These are phyloP conservation scores for Aldrovandia affinis DNA, from an alignment of 2,797 vertebrate species.

Conservation along the genomic window DNA sequence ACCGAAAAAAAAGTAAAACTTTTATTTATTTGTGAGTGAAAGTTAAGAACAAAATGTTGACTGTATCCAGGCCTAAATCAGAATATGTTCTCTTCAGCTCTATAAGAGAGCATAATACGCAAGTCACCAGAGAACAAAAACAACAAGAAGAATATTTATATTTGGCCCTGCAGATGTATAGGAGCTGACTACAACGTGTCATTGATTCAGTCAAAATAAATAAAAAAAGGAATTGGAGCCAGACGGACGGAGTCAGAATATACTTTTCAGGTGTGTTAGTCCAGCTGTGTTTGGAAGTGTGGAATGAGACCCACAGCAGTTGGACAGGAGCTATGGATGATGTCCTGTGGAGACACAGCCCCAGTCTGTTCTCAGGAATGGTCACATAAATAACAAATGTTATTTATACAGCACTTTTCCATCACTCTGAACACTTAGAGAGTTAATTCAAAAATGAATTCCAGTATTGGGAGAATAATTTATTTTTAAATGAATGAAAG, in stretches of 20 bases:
- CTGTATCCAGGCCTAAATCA: no score
- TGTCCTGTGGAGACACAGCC: neutral
- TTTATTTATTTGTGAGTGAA: neutral
- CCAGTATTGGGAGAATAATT: neutral
- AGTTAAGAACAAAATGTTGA: no score
- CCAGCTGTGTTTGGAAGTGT: neutral
- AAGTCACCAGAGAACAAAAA: neutral
- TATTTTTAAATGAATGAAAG: no score
- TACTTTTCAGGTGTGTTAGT: neutral
- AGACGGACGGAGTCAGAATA: neutral
- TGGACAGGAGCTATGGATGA: neutral
- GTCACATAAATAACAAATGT: neutral
- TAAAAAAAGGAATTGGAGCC: neutral
- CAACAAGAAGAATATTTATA: neutral
- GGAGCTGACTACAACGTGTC: neutral
- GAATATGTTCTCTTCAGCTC: no score
- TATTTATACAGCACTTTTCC: neutral
- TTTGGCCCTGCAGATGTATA: neutral
- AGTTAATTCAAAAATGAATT: neutral
- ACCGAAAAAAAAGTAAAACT: neutral
- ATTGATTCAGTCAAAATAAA: neutral
- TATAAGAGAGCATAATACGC: no score
- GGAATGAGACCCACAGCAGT: neutral
- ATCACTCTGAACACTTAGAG: neutral
- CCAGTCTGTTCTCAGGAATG: neutral